Percentiles rank a stretch among this genome's conserved stretches.
These are phyloP conservation scores for Cheilinus undulatus DNA, from an alignment of 2,113 vertebrate genomes.

Conservation along the genomic window DNA sequence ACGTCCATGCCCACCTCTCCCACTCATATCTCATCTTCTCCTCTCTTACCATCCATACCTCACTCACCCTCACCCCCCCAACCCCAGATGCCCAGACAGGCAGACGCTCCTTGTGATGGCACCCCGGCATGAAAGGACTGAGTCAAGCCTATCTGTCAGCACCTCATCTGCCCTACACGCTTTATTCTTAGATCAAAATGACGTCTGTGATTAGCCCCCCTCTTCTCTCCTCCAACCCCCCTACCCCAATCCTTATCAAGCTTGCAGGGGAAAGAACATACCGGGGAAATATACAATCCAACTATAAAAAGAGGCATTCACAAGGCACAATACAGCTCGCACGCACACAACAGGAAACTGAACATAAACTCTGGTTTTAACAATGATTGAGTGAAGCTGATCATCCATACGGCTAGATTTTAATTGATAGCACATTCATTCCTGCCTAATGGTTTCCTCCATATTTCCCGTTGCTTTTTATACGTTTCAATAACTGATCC, in stretches of 20 bases:
- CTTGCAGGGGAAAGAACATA: slow-evolving; percentile 38
- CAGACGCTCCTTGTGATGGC: slow-evolving; percentile 83
- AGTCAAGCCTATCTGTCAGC: slow-evolving; percentile 80
- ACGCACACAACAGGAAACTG: slow-evolving; percentile 4
- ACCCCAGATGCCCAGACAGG: slow-evolving; percentile 77
- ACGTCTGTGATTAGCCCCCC: slow-evolving; percentile 75
- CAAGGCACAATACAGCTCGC: not conserved
- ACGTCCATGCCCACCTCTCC: not conserved
- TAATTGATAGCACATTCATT: slow-evolving; percentile 58
- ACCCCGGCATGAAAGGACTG: slow-evolving; percentile 79
- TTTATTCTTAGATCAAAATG: slow-evolving; percentile 84
- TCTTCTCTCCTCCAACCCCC: slow-evolving; percentile 39
- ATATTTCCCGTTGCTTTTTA: slow-evolving; percentile 36
- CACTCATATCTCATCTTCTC: slow-evolving; percentile 1
- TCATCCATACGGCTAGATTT: slow-evolving; percentile 19
- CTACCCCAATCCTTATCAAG: slow-evolving; percentile 46
- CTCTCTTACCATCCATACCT: slow-evolving; percentile 18
- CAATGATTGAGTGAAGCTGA: slow-evolving; percentile 38
- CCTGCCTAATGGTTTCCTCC: slow-evolving; percentile 32
- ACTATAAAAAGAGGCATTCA: slow-evolving; percentile 22
- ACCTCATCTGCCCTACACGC: slow-evolving; percentile 80
- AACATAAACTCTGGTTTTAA: slow-evolving; percentile 35
- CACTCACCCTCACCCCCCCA: not conserved
- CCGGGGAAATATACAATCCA: slow-evolving; percentile 29
- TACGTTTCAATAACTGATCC: slow-evolving; percentile 27